Conservation (phyloP, 1,140 invertebrate species). For the Penaeus japonicus region DNA sequence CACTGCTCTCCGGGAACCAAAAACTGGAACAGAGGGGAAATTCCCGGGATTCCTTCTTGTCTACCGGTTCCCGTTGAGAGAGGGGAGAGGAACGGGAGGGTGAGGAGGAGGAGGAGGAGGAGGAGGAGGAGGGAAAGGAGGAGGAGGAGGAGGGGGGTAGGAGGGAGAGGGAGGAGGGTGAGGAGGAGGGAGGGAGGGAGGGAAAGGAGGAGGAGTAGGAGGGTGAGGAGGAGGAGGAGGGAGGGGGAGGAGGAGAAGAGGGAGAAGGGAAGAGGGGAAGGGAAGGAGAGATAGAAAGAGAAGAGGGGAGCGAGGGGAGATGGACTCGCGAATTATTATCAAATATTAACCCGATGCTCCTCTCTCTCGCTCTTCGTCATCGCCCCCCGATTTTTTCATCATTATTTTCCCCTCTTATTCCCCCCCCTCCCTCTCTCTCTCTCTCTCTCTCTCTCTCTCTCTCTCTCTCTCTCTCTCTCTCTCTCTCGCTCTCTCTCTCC, state of each 20-base stretch:
- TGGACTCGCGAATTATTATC: neutral
- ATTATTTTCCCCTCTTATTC: no score
- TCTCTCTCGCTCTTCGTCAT: neutral
- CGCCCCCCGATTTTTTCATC: no score
- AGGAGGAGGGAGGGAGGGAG: neutral
- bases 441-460: no score
- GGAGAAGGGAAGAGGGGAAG: neutral
- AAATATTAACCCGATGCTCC: neutral
- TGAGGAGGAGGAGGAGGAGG: neutral
- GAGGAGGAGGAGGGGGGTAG: neutral
- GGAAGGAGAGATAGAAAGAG: neutral
- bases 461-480: no score
- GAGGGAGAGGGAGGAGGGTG: neutral
- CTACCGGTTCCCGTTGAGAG: neutral
- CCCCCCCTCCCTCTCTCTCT: no score
- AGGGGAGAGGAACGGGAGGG: constrained; percentile 15
- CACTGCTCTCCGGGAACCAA: constrained; percentile 32
- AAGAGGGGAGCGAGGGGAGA: neutral
- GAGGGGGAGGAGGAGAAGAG: neutral
- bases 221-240: neutral
- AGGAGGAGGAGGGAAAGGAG: neutral
- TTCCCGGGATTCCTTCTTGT: constrained; percentile 37
- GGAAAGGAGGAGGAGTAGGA: neutral
- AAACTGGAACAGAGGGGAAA: constrained; percentile 24
- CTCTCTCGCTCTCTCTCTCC: no score